Base-by-base conservation (phyloP, 2,888 invertebrate genomes). In the Rhagophthalmus giganteus region DNA sequence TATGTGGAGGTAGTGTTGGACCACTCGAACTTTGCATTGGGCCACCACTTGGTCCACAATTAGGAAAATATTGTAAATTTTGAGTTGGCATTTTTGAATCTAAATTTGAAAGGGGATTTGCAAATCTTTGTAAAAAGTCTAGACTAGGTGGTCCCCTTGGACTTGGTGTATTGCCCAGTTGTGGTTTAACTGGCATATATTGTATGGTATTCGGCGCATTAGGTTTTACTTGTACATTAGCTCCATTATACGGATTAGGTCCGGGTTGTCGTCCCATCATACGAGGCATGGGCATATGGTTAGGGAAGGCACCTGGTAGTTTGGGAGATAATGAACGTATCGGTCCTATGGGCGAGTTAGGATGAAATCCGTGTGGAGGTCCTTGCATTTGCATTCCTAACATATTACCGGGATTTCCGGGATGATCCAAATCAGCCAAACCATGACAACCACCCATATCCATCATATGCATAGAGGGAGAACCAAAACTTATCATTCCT, bases 141-240 rank as follows among this genome's bases (percentile, higher is more conserved):
- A 94, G 78, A 75, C 91, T 90, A 27, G 93, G 93, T 2, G 93
- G 91, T 6, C 88, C 88, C 31, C 92, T 79, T 1, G 87, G 88
- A 40, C 82, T 84, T 16, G 81, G 78, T 54, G 81, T 81, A 66
- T 84, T 84, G 7, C 84, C 81, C 66, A 86, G 85, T 71, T 93
- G 93, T n/a, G 95, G 91, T 76, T 94, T 83, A 39, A 94, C 92
- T 12, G 97, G 97, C 74, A 96, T 83, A 80, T 97, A 97, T 79
- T 97, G 96, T 71, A 97, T 97, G 25, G 97, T 97, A 76, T 97
- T 97, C 0, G 97, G 96, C 7, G 96, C 94, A 74, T 91, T 94
- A 6, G 96, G 90, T 76, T 96, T 96, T 14, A 97, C 94, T 76
- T 93, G 92, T 28, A 93, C 88, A 74, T 92, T 95, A 32, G 88